Base-by-base conservation (phyloP, 2,888 invertebrate genomes). In the Cephus pulcher region DNA sequence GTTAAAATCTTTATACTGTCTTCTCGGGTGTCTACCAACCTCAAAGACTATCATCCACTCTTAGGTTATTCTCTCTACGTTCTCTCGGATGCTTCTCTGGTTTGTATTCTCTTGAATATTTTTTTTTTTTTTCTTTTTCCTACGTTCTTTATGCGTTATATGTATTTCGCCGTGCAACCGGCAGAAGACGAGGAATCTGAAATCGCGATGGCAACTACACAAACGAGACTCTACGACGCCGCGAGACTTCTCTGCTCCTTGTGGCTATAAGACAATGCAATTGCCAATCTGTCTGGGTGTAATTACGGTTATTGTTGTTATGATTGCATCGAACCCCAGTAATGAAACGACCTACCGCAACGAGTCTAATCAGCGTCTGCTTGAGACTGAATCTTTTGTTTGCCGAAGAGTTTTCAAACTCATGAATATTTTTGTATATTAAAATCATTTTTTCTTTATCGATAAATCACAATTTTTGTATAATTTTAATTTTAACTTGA, bases 291-390 rank as follows among this genome's bases (percentile, higher is more conserved):
- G 76, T 74, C 68, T 75, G 76, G 37, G 75, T 78, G 80, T 85
- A 85, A 85, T 85, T 83, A 83, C 80, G 82, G 81, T 82, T 78
- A 84, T 86, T 84, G 84, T 82, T 77, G 78, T 84, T 83, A 82
- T 80, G 79, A 84, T 83, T 80, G 84, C 83, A 82, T 78, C 81
- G 74, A 80, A 76, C 77, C 74, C 75, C 80, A 79, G 80, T 83
- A 77, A 75, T 35, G 30, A 73, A 73, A 34, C 74, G 83, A 84
- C 82, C 84, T 82, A 82, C 84, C 81, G 80, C 84, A 79, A 80
- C 40, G 73, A 73, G 23, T 56, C 56, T 23, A 23, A 23, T 56
- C 56, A 56, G 15, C 56, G 56, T 56, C 23, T 56, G 23, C 56
- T 56, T 2, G 23, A 56, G 56, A 56, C 56, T 9, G 2, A 23